These are phyloP conservation scores for Vesta saturnalis DNA, from an alignment of 2,888 invertebrate species.

Conservation along the genomic window DNA sequence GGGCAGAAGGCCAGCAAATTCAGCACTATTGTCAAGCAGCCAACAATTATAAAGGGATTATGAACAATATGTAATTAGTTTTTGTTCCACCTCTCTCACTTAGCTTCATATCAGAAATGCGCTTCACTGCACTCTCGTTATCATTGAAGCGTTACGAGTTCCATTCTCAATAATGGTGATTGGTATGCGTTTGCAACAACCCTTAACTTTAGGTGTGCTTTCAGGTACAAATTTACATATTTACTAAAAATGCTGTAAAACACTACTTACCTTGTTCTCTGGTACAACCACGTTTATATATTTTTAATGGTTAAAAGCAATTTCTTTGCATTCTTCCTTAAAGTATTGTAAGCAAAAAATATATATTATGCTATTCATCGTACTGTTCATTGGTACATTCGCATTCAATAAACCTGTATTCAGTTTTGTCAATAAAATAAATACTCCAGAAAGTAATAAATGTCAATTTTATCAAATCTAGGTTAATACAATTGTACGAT, in stretches of 20 bases:
- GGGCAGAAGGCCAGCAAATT: constrained; percentile 51
- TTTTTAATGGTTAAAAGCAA: too few relatives aligned
- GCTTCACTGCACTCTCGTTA: constrained; percentile 46
- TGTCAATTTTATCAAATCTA: too few relatives aligned
- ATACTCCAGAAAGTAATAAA: too few relatives aligned
- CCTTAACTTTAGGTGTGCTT: constrained; percentile 24
- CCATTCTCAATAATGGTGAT: constrained; percentile 47
- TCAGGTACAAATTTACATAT: constrained; percentile 18
- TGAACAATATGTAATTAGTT: constrained; percentile 58
- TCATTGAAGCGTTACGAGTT: constrained; percentile 43
- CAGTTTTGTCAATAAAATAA: too few relatives aligned
- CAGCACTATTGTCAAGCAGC: constrained; percentile 56
- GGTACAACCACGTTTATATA: too few relatives aligned
- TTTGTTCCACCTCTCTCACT: constrained; percentile 45
- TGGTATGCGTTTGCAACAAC: constrained; percentile 40
- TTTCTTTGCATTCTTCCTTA: too few relatives aligned
- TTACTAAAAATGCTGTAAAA: background rate
- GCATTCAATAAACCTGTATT: too few relatives aligned
- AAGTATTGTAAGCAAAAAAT: too few relatives aligned
- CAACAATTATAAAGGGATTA: constrained; percentile 59
- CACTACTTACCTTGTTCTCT: background rate
- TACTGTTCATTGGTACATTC: too few relatives aligned
- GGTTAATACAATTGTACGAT: too few relatives aligned
- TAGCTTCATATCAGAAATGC: constrained; percentile 34
- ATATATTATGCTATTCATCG: too few relatives aligned